A percentile compares a stretch with the other conserved stretches of the same genome.
Evolutionary conservation across 2,797 vertebrate species (phyloP).

Genomic region (Halcyon chelicuti): DNA sequence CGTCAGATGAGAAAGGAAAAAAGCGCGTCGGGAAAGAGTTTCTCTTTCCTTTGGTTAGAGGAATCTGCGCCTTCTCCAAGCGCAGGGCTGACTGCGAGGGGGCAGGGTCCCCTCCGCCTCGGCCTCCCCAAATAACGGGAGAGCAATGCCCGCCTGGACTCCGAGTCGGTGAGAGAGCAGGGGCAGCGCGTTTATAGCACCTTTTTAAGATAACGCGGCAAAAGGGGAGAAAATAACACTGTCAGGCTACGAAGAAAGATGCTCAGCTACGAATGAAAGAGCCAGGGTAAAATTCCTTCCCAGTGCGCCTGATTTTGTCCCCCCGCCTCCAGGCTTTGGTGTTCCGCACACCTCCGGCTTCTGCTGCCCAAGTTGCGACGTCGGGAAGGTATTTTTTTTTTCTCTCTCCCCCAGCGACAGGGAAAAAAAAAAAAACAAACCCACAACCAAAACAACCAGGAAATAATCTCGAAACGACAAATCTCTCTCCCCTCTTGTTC

Average conservation of each 20-base stretch:
- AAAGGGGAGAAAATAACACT: neutral
- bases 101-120: neutral
- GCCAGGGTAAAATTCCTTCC: neutral
- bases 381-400: neutral
- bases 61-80: neutral
- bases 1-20: neutral
- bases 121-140: neutral
- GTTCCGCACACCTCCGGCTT: neutral
- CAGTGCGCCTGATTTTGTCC: neutral
- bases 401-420: accelerated
- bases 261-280: neutral
- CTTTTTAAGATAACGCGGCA: neutral
- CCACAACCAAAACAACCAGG: too few species aligned
- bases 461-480: too few species aligned
- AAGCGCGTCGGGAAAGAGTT: neutral
- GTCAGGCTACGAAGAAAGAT: neutral
- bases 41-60: neutral
- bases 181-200: neutral
- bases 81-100: neutral
- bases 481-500: neutral
- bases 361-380: neutral
- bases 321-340: neutral
- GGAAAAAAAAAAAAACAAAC: too few species aligned
- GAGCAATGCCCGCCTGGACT: neutral
- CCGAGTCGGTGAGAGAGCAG: neutral